Base-by-base conservation (phyloP, 1,140 invertebrate genomes). In the Sycophila sp. region DNA sequence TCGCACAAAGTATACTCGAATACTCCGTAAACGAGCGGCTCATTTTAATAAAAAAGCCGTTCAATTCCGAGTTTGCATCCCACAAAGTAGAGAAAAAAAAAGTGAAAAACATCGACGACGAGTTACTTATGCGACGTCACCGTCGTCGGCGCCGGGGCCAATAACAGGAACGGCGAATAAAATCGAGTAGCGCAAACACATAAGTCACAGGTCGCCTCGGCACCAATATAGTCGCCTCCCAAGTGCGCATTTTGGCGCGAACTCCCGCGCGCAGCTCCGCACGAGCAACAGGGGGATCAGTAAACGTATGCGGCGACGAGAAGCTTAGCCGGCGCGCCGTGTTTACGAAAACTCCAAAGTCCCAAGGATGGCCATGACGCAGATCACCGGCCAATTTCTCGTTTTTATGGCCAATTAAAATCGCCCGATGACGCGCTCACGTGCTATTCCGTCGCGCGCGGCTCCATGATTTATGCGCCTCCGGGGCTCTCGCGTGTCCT, bases 231-330 rank as follows among this genome's bases (percentile, higher is more conserved):
- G n/a, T n/a, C n/a, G n/a, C n/a, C n/a, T n/a, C n/a, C n/a, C n/a
- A n/a, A n/a, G n/a, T n/a, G n/a, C n/a, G n/a, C n/a, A n/a, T n/a
- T n/a, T n/a, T n/a, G n/a, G n/a, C n/a, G n/a, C n/a, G n/a, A n/a
- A n/a, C n/a, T n/a, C n/a, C n/a, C n/a, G n/a, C n/a, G n/a, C n/a
- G n/a, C n/a, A n/a, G n/a, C n/a, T n/a, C n/a, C n/a, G n/a, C n/a
- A n/a, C n/a, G n/a, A n/a, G n/a, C n/a, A n/a, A n/a, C n/a, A n/a
- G n/a, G n/a, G n/a, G n/a, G n/a, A n/a, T n/a, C n/a, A n/a, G n/a
- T n/a, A n/a, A n/a, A n/a, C 34, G 51, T 66, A 66, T 55, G 55
- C 63, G 55, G 13, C 63, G 63, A n/a, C 45, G 45, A 30, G 45
- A 32, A 17, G 42, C 13, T 19, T 11, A 66, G 26, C 22, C 34